Evolutionary conservation across 2,113 vertebrate species (phyloP), one percentile per base, ranked within the genome.

Genomic region (Cyprinodon brontotheroides): DNA sequence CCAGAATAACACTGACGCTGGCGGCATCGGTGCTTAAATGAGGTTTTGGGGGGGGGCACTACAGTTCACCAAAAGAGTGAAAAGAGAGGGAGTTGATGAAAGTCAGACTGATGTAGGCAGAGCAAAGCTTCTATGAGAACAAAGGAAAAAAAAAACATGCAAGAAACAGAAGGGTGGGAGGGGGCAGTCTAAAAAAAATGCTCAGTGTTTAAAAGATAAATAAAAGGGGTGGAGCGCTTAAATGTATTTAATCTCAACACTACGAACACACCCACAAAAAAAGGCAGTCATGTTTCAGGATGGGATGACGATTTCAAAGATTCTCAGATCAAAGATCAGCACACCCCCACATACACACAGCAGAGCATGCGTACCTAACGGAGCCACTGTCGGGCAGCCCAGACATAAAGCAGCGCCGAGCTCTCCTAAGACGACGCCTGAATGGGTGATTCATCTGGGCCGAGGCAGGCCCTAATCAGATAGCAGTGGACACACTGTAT

Each of bases 21-120:
- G 85, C 50, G 87, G 88, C 57, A 74, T 92, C 14, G 85, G 74
- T 29, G 86, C 82, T 64, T 94, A 89, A 81, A 67, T 73, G 60
- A 70, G 73, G 68, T 75, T 74, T 64, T 65, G 71, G 69, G 13
- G 12, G 72, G 73, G 53, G 81, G 72, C 70, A 69, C 72, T 48
- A 40, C 61, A 57, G n/a, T 63, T 84, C 72, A 77, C 53, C 64
- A 4, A 0, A 70, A 47, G 45, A 78, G 43, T 36, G 67, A 78
- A 57, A 10, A 37, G 14, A 72, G 76, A 61, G 40, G 61, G 68
- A 74, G 62, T 68, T 75, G 81, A 84, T 75, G 72, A 76, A 84
- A 86, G 62, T 70, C 53, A 50, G 59, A 76, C 39, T 59, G 50
- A 75, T 53, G 68, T 73, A 82, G 70, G 68, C 79, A 78, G 59